Evolutionary conservation across 1,140 invertebrate species (phyloP).

Genomic region (Platorchestia sp.): DNA sequence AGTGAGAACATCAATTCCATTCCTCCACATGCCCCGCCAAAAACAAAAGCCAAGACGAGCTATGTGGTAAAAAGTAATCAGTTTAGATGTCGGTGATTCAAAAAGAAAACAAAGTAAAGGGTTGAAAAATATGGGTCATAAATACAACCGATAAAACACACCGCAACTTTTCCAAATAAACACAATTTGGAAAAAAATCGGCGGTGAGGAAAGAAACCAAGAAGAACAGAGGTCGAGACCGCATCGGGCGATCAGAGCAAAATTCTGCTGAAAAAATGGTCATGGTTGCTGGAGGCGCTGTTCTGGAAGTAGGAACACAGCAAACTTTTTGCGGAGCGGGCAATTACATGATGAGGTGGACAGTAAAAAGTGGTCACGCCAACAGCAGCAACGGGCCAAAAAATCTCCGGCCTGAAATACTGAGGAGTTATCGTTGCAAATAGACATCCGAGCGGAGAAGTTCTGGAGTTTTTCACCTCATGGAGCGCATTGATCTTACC

Average conservation of each 20-base stretch:
- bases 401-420: not conserved
- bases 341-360: not conserved
- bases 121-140: not conserved
- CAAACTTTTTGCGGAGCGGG: not conserved
- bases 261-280: not conserved
- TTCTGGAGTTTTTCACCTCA: not conserved
- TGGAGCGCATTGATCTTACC: not conserved
- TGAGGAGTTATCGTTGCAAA: not conserved
- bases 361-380: not conserved
- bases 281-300: not conserved
- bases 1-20: not conserved
- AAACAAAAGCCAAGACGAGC: not conserved
- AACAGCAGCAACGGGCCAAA: not conserved
- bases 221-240: not conserved
- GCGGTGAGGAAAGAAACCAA: not conserved
- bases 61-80: not conserved
- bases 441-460: not conserved
- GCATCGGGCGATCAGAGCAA: not conserved
- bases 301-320: not conserved
- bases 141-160: not conserved
- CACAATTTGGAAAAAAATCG: not conserved
- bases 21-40: no score
- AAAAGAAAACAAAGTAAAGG: not conserved
- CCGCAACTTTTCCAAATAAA: not conserved
- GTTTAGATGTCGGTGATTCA: not conserved